Base-by-base conservation (phyloP, 2,888 invertebrate species). In the Plebejus argus region DNA sequence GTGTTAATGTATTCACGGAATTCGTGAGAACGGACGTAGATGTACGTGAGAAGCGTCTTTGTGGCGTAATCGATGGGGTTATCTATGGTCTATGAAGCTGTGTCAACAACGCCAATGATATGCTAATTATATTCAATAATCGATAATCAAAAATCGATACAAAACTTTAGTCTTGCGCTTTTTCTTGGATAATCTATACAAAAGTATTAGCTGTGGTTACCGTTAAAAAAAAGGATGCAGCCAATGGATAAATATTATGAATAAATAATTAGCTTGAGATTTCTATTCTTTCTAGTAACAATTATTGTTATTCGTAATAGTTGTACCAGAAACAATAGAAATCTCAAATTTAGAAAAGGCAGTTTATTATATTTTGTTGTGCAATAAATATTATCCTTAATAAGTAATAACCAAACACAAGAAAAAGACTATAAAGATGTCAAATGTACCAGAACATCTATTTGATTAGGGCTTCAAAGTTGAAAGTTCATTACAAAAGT, bases 21-120 rank as follows among this genome's bases (percentile, higher is more conserved):
- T 82, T 81, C 89, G 90, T 90, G 90, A 87, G 90, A 90, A 90
- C 82, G 84, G 82, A 83, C 81, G 84, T 85, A 86, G 84, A 85
- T 86, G 83, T 87, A 83, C 86, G 90, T 90, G 88, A 87, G 89
- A 90, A 87, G 83, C 82, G 82, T 86, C 86, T 89, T 86, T 89
- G 86, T 89, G 81, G 82, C 82, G 80, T 90, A 91, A 93, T 92
- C 88, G 88, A 85, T 86, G 88, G 93, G 93, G 94, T 88, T 87
- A 92, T 80, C 81, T 89, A 86, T 90, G 91, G 86, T 89, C 86
- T 66, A 33, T 18, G 89, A 91, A 92, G 92, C 92, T 93, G 92
- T 92, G 91, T 90, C 92, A 93, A 93, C 91, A 93, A 89, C 86
- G 82, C 84, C 85, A 85, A 86, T 89, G 84, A 88, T 90, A 93